Base-by-base conservation (phyloP, 2,888 invertebrate genomes). In the Meiosimyza decipiens region DNA sequence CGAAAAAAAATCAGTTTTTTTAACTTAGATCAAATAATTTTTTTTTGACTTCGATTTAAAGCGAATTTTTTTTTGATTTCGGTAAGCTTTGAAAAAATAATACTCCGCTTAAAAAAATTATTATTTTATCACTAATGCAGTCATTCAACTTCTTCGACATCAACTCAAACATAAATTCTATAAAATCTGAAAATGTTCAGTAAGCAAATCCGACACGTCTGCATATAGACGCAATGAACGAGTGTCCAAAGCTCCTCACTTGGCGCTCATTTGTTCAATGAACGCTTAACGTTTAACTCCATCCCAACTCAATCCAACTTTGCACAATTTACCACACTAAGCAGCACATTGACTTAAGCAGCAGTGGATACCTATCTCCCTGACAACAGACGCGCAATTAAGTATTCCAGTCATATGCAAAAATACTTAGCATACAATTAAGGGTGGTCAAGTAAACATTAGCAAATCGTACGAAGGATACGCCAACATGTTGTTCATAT, bases 351-450 rank as follows among this genome's bases (percentile, higher is more conserved):
- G 28, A 40, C 40, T 9, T 4, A 40, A 40, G 9, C 40, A 9
- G 9, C 40, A 40, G 40, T 9, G 9, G 28, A 6, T 6, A 15
- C n/a, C 12, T n/a, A 6, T n/a, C n/a, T 66, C 57, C 16, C 18
- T 57, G 69, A 33, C 50, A 71, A 60, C 64, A 63, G 69, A 63
- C 55, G 40, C 9, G 77, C 75, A 77, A 77, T 78, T 76, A 77
- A 76, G 77, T 76, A 78, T 79, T 76, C 77, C 72, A 73, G 76
- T 76, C 79, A 76, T 76, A 75, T 72, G 75, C 69, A 75, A 79
- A 78, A 80, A 80, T 80, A 77, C 80, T 81, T 82, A 81, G 80
- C 82, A 81, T 81, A 78, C 80, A 80, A 82, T 81, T 81, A 82
- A 77, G 79, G 77, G 78, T 77, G 82, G 82, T 82, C 82, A 81